phyloP scores from a whole-genome alignment of 2,888 invertebrate species.

The Volucella inflata region DNA sequence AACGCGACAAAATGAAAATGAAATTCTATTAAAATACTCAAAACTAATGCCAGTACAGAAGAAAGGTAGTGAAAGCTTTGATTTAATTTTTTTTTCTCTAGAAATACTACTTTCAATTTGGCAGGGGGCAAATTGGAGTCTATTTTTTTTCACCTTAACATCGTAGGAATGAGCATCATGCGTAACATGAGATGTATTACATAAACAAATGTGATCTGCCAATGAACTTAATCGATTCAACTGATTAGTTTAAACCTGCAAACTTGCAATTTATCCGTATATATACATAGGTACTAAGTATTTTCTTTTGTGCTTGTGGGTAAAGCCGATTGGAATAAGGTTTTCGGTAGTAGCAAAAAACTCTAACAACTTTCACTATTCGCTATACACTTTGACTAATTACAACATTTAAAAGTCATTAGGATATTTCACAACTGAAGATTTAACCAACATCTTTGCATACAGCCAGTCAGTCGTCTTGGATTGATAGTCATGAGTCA shows the following conservation, averaged over 20 bases:
- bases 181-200: not conserved
- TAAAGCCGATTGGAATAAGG: slow-evolving; percentile 4
- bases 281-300: too few species aligned
- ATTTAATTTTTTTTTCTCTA: not conserved
- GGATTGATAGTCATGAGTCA: slow-evolving; percentile 12
- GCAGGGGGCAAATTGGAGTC: not conserved
- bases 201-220: not conserved
- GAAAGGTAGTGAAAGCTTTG: too few species aligned
- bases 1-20: not conserved
- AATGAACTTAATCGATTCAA: slow-evolving; percentile 4
- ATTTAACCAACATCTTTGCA: slow-evolving; percentile 14
- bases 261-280: not conserved
- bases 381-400: slow-evolving; percentile 39
- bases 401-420: slow-evolving; percentile 64
- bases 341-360: not conserved
- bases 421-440: slow-evolving; percentile 38
- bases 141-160: too few species aligned
- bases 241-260: not conserved
- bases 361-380: slow-evolving; percentile 32
- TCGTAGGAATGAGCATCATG: too few species aligned
- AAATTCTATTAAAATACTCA: not conserved
- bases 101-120: not conserved
- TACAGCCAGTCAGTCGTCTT: not conserved
- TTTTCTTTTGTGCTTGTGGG: too few species aligned
- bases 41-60: too few species aligned